These are phyloP conservation scores for Drosophila vallismaia DNA, from an alignment of 2,888 invertebrate species.

Conservation along the genomic window DNA sequence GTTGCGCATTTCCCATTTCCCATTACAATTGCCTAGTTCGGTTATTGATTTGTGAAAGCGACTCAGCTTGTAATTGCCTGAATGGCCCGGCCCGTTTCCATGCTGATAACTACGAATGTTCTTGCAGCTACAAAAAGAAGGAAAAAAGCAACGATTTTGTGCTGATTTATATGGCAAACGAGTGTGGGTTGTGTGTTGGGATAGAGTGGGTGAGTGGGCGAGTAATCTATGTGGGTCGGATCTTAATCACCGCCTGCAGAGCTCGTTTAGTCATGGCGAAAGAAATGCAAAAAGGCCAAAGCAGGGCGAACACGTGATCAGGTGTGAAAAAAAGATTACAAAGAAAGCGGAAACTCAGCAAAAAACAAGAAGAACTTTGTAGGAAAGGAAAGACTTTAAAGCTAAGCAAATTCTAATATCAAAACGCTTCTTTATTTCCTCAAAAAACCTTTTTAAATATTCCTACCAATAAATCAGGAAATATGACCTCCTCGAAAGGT, in stretches of 20 bases:
- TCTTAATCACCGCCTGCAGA: constrained; percentile 49
- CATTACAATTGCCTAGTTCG: constrained; percentile 38
- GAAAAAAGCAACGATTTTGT: constrained; percentile 8
- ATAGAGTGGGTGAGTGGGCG: neutral
- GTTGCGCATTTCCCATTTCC: constrained; percentile 6
- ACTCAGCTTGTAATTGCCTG: constrained; percentile 9
- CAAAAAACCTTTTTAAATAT: no score
- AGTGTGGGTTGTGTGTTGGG: constrained; percentile 1
- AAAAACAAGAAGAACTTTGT: no score
- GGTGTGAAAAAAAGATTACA: constrained; percentile 32
- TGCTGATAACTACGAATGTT: constrained; percentile 32
- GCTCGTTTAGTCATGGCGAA: neutral
- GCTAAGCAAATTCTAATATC: no score
- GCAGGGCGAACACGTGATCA: constrained; percentile 42
- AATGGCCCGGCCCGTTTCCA: constrained; percentile 38
- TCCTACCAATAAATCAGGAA: constrained; percentile 7
- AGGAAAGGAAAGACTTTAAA: no score
- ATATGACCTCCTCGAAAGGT: constrained; percentile 16
- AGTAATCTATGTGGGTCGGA: constrained; percentile 70
- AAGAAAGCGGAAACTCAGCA: no score
- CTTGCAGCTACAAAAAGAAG: constrained; percentile 11
- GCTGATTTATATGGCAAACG: constrained; percentile 43
- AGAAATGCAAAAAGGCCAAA: constrained; percentile 36
- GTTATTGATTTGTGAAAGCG: constrained; percentile 34
- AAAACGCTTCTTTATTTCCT: no score